Evolutionary conservation across 1,140 invertebrate species (phyloP), one percentile per base, ranked within the genome.

Genomic region (Campoletis sonorensis): DNA sequence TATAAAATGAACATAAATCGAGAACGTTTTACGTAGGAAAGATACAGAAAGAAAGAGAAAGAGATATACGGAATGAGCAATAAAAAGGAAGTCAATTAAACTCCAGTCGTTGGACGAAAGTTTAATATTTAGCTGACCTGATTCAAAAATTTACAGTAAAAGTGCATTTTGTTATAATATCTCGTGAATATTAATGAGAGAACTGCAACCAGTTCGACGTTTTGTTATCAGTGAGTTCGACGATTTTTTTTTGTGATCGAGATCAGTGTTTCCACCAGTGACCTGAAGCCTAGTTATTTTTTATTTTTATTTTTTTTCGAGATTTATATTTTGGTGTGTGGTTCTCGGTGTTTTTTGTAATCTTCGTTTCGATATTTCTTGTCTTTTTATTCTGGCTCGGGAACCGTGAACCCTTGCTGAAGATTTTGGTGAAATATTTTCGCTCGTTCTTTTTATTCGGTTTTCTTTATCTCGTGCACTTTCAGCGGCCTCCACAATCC

Each of bases 201-300:
- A 58, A 58, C 54, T 7, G 54, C 40, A 45, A 45, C 11, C 40
- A 58, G 54, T 58, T 58, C 21, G 16, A 58, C 54, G 21, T 58
- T 58, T 58, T 58, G 18, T 58, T 23, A 58, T 58, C 54, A 58
- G 54, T 58, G 54, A 58, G 54, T 58, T n/a, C 54, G 54, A 58
- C 54, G 54, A 16, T 54, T 21, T 58, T 58, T n/a, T n/a, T 10
- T 58, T 58, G 54, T 58, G 54, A 23, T 58, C 8, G 18, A 58
- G 4, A 58, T 54, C 54, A 58, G 54, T n/a, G 54, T 23, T 54
- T 58, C 54, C n/a, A 23, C 54, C n/a, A 23, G 54, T 58, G 54
- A 58, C 40, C 5, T 45, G 5, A 5, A 13, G 8, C 40, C 3
- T 45, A n/a, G n/a, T 8, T n/a, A 21, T 23, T 23, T 58, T 58